Percentiles rank a stretch among this genome's conserved stretches.
These are phyloP conservation scores for Lamellibrachia columna DNA, from an alignment of 2,888 invertebrate genomes.

Conservation along the genomic window DNA sequence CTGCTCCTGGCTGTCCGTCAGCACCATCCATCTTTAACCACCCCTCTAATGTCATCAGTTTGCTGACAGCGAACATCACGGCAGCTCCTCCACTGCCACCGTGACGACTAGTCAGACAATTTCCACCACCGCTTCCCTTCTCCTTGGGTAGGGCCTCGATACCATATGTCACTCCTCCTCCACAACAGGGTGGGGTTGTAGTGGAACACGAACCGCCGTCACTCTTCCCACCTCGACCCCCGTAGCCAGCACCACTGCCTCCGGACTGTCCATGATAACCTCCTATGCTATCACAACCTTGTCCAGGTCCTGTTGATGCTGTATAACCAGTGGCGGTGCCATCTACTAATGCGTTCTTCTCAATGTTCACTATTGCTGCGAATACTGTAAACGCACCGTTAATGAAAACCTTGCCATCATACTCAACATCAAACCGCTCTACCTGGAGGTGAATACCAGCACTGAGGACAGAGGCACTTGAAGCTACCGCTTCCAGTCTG, in stretches of 20 bases:
- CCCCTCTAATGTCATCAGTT: constrained; percentile 28
- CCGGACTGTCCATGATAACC: neutral
- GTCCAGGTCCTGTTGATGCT: neutral
- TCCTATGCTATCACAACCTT: neutral
- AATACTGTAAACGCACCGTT: neutral
- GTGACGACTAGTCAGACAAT: constrained; percentile 32
- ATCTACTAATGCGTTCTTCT: neutral
- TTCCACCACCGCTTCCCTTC: constrained; percentile 52
- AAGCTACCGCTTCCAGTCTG: neutral
- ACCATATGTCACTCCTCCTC: constrained; percentile 18
- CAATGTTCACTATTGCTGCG: neutral
- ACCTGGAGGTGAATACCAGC: neutral
- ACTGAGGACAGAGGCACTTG: neutral
- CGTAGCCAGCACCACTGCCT: neutral
- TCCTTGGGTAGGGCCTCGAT: constrained; percentile 39
- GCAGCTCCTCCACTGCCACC: constrained; percentile 44
- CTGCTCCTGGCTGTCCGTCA: constrained; percentile 40
- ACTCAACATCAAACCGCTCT: neutral
- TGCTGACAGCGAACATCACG: constrained; percentile 36
- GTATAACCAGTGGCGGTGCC: neutral
- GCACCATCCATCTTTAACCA: constrained; percentile 42
- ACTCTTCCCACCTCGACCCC: neutral
- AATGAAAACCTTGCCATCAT: neutral
- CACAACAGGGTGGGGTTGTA: neutral
- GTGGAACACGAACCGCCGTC: neutral